These are phyloP conservation scores for Malurus melanocephalus DNA, from an alignment of 2,113 vertebrate genomes.

Conservation along the genomic window DNA sequence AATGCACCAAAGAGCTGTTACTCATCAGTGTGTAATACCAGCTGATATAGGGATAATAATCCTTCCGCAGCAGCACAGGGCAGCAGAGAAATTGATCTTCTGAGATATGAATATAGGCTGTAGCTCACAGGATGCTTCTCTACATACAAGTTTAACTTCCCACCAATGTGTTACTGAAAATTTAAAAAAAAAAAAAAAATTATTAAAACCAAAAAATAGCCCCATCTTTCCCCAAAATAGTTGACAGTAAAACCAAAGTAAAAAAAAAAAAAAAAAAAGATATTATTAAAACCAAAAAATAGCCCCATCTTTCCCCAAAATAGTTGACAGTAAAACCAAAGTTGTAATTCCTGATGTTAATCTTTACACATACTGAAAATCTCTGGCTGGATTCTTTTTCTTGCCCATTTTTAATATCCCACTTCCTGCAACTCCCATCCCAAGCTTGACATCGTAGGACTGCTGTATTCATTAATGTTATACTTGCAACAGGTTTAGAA, in stretches of 20 bases:
- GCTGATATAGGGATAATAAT: neutral
- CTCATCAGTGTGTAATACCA: slow-evolving; percentile 5
- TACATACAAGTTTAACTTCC: neutral
- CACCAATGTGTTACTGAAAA: neutral
- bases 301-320: neutral
- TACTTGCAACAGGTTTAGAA: neutral
- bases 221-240: neutral
- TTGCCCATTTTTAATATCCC: neutral
- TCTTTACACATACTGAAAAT: neutral
- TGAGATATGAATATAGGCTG: neutral
- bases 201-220: neutral
- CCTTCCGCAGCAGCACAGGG: neutral
- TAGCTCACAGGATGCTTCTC: neutral
- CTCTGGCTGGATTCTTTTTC: slow-evolving; percentile 13
- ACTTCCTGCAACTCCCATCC: neutral
- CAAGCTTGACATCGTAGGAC: neutral
- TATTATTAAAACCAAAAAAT: neutral
- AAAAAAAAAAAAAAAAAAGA: neutral
- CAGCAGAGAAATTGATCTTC: neutral
- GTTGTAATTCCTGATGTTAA: neutral
- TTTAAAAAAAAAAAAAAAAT: neutral
- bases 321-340: neutral
- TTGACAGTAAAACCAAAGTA: neutral
- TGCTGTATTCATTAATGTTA: neutral
- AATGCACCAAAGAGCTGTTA: slow-evolving; percentile 30